Evolutionary conservation across 2,888 invertebrate species (phyloP).

Genomic region (Ochropacha duplaris): DNA sequence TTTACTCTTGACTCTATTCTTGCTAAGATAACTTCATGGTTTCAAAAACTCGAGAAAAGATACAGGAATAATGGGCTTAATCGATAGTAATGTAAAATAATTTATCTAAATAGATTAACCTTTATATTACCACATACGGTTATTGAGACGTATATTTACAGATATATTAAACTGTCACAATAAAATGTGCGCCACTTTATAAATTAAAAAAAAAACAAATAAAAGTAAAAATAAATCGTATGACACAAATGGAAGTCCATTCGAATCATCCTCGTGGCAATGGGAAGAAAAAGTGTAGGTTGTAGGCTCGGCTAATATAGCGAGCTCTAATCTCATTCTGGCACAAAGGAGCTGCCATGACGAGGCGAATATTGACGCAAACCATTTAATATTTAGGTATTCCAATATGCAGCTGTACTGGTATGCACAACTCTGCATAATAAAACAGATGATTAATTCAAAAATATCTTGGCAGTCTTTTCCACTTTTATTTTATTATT

Average conservation of each 20-base stretch:
- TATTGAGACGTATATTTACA: too few relatives aligned
- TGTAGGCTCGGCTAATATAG: conserved; percentile 69
- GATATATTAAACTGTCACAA: conserved; percentile 2
- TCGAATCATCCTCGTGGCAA: conserved; percentile 41
- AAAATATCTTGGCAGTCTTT: neutral
- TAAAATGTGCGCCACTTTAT: neutral
- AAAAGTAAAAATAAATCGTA: conserved; percentile 16
- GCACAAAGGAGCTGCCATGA: conserved; percentile 79
- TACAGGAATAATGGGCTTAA: too few relatives aligned
- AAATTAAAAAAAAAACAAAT: neutral
- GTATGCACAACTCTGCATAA: conserved; percentile 30
- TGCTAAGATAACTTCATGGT: too few relatives aligned
- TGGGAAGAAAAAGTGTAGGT: conserved; percentile 56
- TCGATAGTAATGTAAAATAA: too few relatives aligned
- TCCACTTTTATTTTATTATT: neutral
- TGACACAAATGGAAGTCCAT: conserved; percentile 45
- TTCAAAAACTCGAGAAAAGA: too few relatives aligned
- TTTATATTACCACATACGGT: neutral
- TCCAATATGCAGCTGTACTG: conserved; percentile 64
- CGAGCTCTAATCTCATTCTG: conserved; percentile 70
- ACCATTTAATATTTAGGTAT: conserved; percentile 81
- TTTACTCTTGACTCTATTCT: neutral
- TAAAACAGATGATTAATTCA: neutral
- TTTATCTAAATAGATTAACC: neutral
- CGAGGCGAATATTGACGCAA: conserved; percentile 71